A percentile compares a stretch with the other conserved stretches of the same genome.
These are phyloP conservation scores for Dryobotodes eremita DNA, from an alignment of 2,888 invertebrate genomes.

Conservation along the genomic window DNA sequence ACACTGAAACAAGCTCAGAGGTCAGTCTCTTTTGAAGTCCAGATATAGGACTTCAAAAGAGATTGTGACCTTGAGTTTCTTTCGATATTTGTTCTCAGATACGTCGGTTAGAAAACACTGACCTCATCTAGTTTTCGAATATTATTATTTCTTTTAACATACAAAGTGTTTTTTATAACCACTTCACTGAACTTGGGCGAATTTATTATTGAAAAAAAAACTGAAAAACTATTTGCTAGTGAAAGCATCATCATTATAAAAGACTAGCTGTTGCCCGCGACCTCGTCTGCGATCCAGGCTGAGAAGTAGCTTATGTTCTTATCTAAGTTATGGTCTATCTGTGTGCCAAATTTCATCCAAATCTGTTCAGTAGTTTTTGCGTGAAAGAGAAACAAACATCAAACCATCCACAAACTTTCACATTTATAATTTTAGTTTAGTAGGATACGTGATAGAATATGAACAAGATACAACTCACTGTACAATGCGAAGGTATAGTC, in stretches of 20 bases:
- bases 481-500: slow-evolving; percentile 1
- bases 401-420: too few relatives aligned
- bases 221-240: neutral
- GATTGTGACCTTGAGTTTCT: neutral
- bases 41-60: neutral
- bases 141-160: neutral
- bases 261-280: neutral
- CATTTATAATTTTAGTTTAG: too few relatives aligned
- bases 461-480: neutral
- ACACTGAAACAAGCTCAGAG: neutral
- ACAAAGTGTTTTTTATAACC: neutral
- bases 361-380: too few relatives aligned
- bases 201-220: neutral
- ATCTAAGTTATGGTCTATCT: too few relatives aligned
- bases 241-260: neutral
- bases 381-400: too few relatives aligned
- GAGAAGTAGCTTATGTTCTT: too few relatives aligned
- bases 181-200: neutral
- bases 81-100: too few relatives aligned
- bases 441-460: neutral
- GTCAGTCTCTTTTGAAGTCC: neutral
- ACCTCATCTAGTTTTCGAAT: neutral
- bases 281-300: too few relatives aligned
- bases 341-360: too few relatives aligned
- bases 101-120: neutral